Base-by-base conservation (phyloP, 2,888 invertebrate genomes). In the Morpho deidamia region DNA sequence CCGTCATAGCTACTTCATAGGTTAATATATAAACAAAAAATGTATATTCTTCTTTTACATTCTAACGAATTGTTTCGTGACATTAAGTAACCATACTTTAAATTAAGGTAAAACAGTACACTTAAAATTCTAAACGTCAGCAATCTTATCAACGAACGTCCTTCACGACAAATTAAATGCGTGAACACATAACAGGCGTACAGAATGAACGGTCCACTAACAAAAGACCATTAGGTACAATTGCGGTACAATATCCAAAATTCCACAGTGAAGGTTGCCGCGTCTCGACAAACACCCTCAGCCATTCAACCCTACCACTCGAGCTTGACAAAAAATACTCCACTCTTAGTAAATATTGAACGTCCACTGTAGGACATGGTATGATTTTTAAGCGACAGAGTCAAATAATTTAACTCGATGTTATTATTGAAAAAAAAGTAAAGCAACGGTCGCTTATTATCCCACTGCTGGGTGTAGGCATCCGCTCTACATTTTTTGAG, bases 231-330 rank as follows among this genome's bases (percentile, higher is more conserved):
- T 60, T 62, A 57, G 62, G 63, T 61, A 64, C 60, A 61, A 65
- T 68, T 60, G 63, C 62, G 67, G 68, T 64, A 69, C 64, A 70
- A 74, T 76, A 76, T 74, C 72, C 71, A 69, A 72, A 74, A 81
- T 78, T 75, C 76, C 73, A 66, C 61, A 62, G 67, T 61, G 69
- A 72, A 74, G 71, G 71, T 70, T 70, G 75, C 70, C 64, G 71
- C 65, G 66, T 67, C 82, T 83, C 76, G 74, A 68, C 76, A 84
- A 85, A 88, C 78, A 88, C 78, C 81, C 81, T 75, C 75, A 78
- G 75, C 84, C 84, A 86, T 89, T 88, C 88, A 89, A 87, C 87
- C 88, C 88, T 87, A 84, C 83, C 74, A 82, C 78, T 82, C 69
- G 78, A 74, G 83, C 81, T 76, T 82, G 82, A 89, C 87, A 87